Evolutionary conservation across 2,797 vertebrate genomes (phyloP).

Genomic region (Saxicola maurus): DNA sequence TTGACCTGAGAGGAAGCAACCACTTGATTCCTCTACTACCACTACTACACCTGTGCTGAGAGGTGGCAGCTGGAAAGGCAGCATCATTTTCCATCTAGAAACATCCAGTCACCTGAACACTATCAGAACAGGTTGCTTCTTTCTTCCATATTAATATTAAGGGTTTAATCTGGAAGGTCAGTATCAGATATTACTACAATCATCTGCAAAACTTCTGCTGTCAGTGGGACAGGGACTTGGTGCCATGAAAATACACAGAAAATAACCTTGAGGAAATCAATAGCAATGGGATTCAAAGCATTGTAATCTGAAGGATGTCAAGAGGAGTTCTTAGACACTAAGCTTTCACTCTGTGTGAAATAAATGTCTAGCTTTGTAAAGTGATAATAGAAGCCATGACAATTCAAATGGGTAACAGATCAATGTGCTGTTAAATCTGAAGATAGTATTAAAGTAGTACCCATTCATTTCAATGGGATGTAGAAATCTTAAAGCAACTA

Average conservation of each 20-base stretch:
- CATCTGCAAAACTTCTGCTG: background rate
- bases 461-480: background rate
- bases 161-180: background rate
- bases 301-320: background rate
- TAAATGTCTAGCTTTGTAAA: background rate
- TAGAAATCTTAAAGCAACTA: background rate
- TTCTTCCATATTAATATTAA: background rate
- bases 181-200: background rate
- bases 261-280: background rate
- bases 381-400: background rate
- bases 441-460: background rate
- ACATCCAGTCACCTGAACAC: background rate
- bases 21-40: background rate
- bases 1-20: background rate
- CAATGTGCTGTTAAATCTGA: background rate
- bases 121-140: background rate
- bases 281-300: background rate
- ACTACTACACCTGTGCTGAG: background rate
- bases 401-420: conserved; percentile 8
- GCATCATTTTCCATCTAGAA: background rate
- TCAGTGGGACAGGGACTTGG: background rate
- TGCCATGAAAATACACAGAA: background rate
- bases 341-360: background rate
- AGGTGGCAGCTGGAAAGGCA: fast-evolving
- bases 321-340: background rate